Conservation (phyloP, 2,113 vertebrate species). For the Solenodon paradoxus region DNA sequence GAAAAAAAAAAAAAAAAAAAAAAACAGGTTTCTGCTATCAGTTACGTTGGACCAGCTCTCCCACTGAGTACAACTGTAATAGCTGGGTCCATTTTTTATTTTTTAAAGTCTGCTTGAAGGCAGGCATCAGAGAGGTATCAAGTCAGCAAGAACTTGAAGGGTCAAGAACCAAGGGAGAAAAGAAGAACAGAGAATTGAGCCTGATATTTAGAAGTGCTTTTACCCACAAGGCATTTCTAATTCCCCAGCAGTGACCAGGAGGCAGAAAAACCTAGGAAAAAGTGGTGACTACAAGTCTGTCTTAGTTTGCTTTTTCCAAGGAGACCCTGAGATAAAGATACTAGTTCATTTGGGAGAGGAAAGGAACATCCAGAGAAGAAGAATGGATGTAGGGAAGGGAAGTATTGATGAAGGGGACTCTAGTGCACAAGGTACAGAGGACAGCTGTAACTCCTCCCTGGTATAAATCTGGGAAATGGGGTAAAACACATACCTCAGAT, state of each 20-base stretch:
- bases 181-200: neutral
- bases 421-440: neutral
- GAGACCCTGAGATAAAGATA: neutral
- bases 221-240: constrained; percentile 8
- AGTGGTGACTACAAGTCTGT: neutral
- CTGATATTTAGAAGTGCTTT: constrained; percentile 45
- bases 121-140: constrained; percentile 32
- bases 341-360: neutral
- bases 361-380: neutral
- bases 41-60: constrained; percentile 29
- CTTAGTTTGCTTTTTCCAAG: constrained; percentile 12
- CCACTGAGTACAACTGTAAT: constrained; percentile 43
- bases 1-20: constrained; percentile 61
- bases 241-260: neutral
- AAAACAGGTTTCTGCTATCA: constrained; percentile 54
- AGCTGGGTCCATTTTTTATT: constrained; percentile 27
- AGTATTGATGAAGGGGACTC: neutral
- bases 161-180: constrained; percentile 40
- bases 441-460: neutral
- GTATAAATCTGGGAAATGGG: neutral
- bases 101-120: constrained; percentile 57
- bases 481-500: neutral
- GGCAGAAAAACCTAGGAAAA: neutral
- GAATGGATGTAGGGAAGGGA: neutral
- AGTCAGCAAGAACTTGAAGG: constrained; percentile 40